Base-by-base conservation (phyloP, 2,113 vertebrate species). In the Mola mola region DNA sequence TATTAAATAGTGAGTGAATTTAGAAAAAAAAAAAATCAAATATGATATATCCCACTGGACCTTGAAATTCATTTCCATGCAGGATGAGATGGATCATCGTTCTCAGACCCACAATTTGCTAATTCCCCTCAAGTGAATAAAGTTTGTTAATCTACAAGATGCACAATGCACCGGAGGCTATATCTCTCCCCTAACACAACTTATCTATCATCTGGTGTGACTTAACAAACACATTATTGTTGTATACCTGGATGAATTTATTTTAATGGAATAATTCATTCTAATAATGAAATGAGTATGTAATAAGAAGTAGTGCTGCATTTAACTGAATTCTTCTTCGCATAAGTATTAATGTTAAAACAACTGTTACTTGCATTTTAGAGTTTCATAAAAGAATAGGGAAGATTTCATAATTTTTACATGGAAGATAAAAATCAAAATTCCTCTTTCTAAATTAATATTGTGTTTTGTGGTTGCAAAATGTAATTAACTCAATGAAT, bases 11-110 rank as follows among this genome's bases (percentile, higher is more conserved):
- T 8, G 8, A 28, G 3, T 11, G 12, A 20, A 44, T 44, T 24
- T 12, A 25, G 16, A 16, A 40, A 40, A 3, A 7, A n/a, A 40
- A 38, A 34, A 24, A 26, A 26, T 51, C 22, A 57, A 31, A 48
- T 15, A 20, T 17, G 24, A 64, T 17, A 2, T 55, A 16, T 68
- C 51, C 46, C 33, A 48, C 8, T 17, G 34, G 41, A 66, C 12
- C 40, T 57, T 59, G 51, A 79, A 72, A 79, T 72, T 29, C 46
- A 49, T 70, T 78, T 58, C 19, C 26, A 19, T 48, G 11, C 48
- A 29, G 28, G 51, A 46, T 65, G 29, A 63, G 26, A 60, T 26
- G 28, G 38, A 59, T 66, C 15, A 20, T 57, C 72, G 38, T 55
- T 68, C 58, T 68, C 10, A 38, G 9, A 33, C 3, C 38, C 36